Conservation (phyloP, 2,888 invertebrate genomes). For the Leucophora obtusa region DNA sequence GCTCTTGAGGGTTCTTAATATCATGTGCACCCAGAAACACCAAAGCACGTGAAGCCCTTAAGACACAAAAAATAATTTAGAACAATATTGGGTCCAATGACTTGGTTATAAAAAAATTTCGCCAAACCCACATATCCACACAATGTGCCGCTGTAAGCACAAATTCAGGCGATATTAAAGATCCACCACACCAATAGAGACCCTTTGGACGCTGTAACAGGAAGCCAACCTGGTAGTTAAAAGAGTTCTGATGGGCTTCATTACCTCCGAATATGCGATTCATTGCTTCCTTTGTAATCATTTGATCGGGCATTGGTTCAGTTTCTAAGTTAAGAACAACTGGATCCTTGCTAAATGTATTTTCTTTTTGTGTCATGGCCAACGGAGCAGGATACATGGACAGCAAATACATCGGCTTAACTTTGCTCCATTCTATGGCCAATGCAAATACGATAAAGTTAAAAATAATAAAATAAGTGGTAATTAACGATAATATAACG, state of each 20-base stretch:
- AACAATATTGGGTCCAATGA: constrained; percentile 13
- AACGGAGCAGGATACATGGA: constrained; percentile 73
- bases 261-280: constrained; percentile 77
- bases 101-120: not conserved
- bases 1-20: constrained; percentile 75
- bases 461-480: constrained; percentile 40
- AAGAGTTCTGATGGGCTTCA: constrained; percentile 73
- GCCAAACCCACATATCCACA: constrained; percentile 73
- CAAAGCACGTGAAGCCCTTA: constrained; percentile 74
- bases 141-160: constrained; percentile 77
- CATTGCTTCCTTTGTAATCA: constrained; percentile 75
- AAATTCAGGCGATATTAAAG: constrained; percentile 75
- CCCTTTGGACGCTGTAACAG: constrained; percentile 74
- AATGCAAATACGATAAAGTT: constrained; percentile 43
- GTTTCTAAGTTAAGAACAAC: constrained; percentile 74
- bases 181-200: constrained; percentile 77
- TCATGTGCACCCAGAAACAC: constrained; percentile 77
- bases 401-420: constrained; percentile 77
- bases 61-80: constrained; percentile 43
- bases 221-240: constrained; percentile 77
- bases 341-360: constrained; percentile 68
- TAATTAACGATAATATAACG: constrained; percentile 37
- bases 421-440: constrained; percentile 75
- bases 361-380: constrained; percentile 52
- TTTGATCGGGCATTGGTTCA: constrained; percentile 71